Evolutionary conservation across 2,113 vertebrate genomes (phyloP).

Genomic region (Onychostruthus taczanowskii): DNA sequence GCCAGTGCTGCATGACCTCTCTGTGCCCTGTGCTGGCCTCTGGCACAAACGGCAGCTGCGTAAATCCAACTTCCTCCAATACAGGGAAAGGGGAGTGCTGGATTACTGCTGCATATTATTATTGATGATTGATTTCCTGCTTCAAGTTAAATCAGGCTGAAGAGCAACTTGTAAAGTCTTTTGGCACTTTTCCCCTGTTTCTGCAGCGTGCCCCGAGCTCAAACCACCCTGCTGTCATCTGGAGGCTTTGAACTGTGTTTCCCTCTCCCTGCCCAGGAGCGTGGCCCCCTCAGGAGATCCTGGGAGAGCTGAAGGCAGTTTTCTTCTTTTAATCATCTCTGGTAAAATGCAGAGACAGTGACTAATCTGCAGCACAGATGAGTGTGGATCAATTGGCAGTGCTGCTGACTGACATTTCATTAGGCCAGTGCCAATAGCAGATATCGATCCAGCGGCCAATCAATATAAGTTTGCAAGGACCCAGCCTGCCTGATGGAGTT

Average conservation of each 20-base stretch:
- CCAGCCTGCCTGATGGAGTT: background rate
- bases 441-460: background rate
- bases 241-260: background rate
- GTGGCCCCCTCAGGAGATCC: background rate
- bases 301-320: background rate
- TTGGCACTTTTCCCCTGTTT: background rate
- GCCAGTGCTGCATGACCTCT: background rate
- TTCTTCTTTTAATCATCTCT: background rate
- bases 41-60: background rate
- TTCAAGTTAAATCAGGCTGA: conserved; percentile 6
- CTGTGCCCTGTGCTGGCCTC: background rate
- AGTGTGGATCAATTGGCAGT: background rate
- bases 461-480: background rate
- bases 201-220: background rate
- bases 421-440: background rate
- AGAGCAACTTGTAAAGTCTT: background rate
- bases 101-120: background rate
- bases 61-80: background rate
- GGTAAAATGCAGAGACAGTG: background rate
- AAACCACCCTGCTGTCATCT: background rate
- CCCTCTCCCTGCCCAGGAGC: background rate
- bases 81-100: background rate
- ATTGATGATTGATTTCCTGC: background rate
- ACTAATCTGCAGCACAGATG: background rate
- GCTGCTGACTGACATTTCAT: background rate